These are phyloP conservation scores for Grus americana DNA, from an alignment of 2,113 vertebrate species.

Conservation along the genomic window DNA sequence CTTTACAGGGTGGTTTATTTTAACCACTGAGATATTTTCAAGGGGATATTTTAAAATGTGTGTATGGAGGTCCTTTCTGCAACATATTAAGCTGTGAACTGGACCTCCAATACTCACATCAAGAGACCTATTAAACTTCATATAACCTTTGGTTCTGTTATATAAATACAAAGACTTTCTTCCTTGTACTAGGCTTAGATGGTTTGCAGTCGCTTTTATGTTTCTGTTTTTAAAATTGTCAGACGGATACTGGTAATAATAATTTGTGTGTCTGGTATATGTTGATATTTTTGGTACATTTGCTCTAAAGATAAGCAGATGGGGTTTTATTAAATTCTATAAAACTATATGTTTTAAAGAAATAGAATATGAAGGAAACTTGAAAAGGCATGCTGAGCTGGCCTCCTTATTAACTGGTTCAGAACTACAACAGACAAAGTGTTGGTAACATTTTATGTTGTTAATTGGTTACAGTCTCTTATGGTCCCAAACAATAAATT, in stretches of 20 bases:
- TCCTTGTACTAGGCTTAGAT: conserved; percentile 13
- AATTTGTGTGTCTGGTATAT: conserved; percentile 19
- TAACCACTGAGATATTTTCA: background rate
- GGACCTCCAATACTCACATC: conserved; percentile 24
- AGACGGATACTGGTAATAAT: background rate
- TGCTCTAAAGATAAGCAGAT: conserved; percentile 61
- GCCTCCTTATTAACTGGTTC: conserved; percentile 1
- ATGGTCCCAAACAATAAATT: background rate
- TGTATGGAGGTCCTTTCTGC: background rate
- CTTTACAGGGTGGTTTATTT: background rate
- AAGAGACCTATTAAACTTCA: conserved; percentile 30
- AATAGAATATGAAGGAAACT: background rate
- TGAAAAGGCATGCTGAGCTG: conserved; percentile 18
- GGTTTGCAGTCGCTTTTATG: conserved; percentile 5
- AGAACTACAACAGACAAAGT: background rate
- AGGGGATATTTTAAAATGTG: background rate
- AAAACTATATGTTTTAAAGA: conserved; percentile 29
- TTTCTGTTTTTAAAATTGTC: conserved; percentile 45
- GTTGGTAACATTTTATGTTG: background rate
- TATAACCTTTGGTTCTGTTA: conserved; percentile 2
- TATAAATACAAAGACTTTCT: conserved; percentile 9
- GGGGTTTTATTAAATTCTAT: conserved; percentile 11
- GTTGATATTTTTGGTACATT: conserved; percentile 42
- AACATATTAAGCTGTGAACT: background rate
- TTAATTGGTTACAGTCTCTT: background rate